Evolutionary conservation across 1,140 invertebrate genomes (phyloP).

Genomic region (Leptonema lineaticorne): DNA sequence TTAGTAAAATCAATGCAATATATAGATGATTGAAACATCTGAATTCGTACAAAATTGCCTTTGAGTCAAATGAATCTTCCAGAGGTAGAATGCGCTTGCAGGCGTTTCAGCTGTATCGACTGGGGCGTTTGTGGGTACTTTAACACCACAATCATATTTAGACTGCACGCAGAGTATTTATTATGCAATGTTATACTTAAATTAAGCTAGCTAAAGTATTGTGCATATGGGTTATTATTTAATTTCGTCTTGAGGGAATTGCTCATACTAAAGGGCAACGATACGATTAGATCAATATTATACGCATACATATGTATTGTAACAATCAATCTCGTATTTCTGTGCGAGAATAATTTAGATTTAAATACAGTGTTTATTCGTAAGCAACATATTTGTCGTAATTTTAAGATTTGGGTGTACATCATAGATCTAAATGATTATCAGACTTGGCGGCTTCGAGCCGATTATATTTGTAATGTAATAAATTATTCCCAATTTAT

Average conservation of each 20-base stretch:
- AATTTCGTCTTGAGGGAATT: constrained; percentile 24
- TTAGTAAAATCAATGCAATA: constrained; percentile 30
- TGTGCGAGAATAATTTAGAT: constrained; percentile 35
- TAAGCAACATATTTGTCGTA: constrained; percentile 29
- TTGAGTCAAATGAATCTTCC: constrained; percentile 40
- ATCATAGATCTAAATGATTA: constrained; percentile 29
- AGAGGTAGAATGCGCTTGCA: constrained; percentile 32
- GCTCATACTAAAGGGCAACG: constrained; percentile 23
- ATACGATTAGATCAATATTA: constrained; percentile 38
- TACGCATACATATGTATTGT: constrained; percentile 40
- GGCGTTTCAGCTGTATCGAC: constrained; percentile 18
- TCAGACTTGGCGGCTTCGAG: constrained; percentile 28
- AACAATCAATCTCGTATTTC: constrained; percentile 31
- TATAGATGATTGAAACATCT: constrained; percentile 32
- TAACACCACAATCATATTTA: constrained; percentile 42
- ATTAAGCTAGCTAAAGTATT: constrained; percentile 41
- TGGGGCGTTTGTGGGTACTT: constrained; percentile 21
- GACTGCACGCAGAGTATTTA: constrained; percentile 43
- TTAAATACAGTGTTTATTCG: constrained; percentile 18
- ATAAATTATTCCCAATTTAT: constrained; percentile 30
- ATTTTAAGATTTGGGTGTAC: constrained; percentile 28
- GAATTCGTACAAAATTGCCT: constrained; percentile 41
- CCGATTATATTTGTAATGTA: constrained; percentile 26
- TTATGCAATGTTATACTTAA: constrained; percentile 43
- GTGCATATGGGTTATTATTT: constrained; percentile 30